Percentiles rank a stretch among this genome's conserved stretches.
Evolutionary conservation across 2,797 vertebrate species (phyloP).

Genomic region (Synanceia verrucosa): DNA sequence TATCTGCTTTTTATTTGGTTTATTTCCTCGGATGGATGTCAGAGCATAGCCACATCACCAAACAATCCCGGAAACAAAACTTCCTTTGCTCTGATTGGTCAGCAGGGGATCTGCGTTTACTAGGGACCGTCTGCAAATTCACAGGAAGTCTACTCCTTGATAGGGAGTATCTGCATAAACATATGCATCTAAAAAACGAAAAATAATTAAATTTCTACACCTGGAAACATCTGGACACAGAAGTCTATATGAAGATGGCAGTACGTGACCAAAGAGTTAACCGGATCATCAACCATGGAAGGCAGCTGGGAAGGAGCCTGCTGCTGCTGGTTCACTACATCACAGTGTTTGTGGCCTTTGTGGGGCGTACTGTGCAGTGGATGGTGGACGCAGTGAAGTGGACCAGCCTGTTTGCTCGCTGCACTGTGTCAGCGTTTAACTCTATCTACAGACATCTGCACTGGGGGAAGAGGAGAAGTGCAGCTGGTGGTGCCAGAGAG

Average conservation of each 20-base stretch:
- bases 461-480: slow-evolving; percentile 57
- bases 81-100: slow-evolving; percentile 78
- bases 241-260: slow-evolving; percentile 42
- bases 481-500: slow-evolving; percentile 17
- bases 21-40: slow-evolving; percentile 77
- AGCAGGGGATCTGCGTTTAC: slow-evolving; percentile 9
- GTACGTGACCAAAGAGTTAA: slow-evolving; percentile 70
- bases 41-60: slow-evolving; percentile 86
- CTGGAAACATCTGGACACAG: not conserved
- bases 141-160: not conserved
- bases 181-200: not conserved
- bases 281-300: slow-evolving; percentile 71
- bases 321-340: slow-evolving; percentile 77
- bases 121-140: slow-evolving; percentile 68
- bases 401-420: slow-evolving; percentile 70
- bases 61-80: slow-evolving; percentile 84
- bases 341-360: slow-evolving; percentile 70
- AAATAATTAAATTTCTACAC: not conserved
- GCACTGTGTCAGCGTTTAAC: slow-evolving; percentile 72
- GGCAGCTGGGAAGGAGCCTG: slow-evolving; percentile 78
- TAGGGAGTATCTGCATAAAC: slow-evolving; percentile 32
- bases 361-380: slow-evolving; percentile 69
- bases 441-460: slow-evolving; percentile 72
- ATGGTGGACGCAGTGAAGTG: slow-evolving; percentile 75
- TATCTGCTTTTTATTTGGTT: slow-evolving; percentile 64